Evolutionary conservation across 2,888 invertebrate species (phyloP).

Genomic region (Oscheius onirici): DNA sequence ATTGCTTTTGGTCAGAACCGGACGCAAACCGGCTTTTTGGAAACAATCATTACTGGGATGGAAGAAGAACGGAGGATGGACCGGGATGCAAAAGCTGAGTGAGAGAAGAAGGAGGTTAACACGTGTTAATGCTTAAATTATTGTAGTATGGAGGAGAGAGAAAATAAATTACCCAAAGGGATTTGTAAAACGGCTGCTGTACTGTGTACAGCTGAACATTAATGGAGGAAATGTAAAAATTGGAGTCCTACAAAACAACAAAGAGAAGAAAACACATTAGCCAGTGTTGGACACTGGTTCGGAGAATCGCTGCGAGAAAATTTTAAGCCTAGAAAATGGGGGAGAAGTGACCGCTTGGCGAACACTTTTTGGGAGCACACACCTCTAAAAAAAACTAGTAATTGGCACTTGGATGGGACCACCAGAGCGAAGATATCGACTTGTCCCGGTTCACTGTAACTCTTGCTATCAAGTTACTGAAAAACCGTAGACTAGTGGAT

Average conservation of each 20-base stretch:
- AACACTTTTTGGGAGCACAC: neutral
- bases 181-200: neutral
- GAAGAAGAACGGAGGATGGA: too few species aligned
- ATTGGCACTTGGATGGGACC: neutral
- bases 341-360: slow-evolving; percentile 20
- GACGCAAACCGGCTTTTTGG: too few species aligned
- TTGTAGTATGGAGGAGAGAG: neutral
- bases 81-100: too few species aligned
- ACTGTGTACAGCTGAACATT: neutral
- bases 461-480: neutral
- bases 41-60: too few species aligned
- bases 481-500: neutral
- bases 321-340: slow-evolving; percentile 24
- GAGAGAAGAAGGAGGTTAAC: too few species aligned
- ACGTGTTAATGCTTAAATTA: too few species aligned
- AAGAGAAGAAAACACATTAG: slow-evolving; percentile 18
- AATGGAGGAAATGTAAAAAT: neutral
- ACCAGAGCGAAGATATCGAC: neutral
- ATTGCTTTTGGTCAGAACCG: too few species aligned
- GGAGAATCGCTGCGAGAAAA: neutral
- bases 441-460: neutral
- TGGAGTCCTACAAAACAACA: slow-evolving; percentile 15
- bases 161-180: slow-evolving; percentile 1
- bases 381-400: neutral
- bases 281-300: slow-evolving; percentile 32